Base-by-base conservation (phyloP, 2,797 vertebrate species). In the Phrynocephalus forsythii region DNA sequence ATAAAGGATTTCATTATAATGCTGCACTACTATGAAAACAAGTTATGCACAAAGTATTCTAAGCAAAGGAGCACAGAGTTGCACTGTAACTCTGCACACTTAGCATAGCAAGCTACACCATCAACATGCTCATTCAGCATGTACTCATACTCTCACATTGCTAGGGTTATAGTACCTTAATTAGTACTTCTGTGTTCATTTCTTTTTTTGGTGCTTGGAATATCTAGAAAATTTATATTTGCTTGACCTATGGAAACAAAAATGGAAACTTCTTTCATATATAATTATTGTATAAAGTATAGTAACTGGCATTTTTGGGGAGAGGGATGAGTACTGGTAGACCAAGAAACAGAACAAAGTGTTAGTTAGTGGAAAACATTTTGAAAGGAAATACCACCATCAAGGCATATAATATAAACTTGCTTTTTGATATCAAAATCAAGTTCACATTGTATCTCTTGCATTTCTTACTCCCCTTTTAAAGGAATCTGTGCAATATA, bases 281-380 rank as follows among this genome's bases (percentile, higher is more conserved):
- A 84, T 66, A 76, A 48, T 76, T 48, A 84, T 66, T 84, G 72
- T 76, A 85, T 50, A 85, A 1, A 50, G 22, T 66, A 77, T 84
- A 76, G 56, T n/a, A 76, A 76, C 72, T 5, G 56, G 72, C 72
- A 76, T 63, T 82, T 68, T 66, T 6, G 38, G 20, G 81, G 9
- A 28, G 50, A 20, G 10, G 60, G 38, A 63, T 38, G 60, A 76
- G 48, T 38, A 84, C 71, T 38, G n/a, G 73, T 66, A 76, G 24
- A 82, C 33, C 38, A 68, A 68, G 63, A 75, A 84, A 84, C 3
- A 75, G 72, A 84, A 38, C 24, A 76, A 30, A 26, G 63, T 48
- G 33, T 66, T 44, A 76, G 73, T 48, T 76, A 20, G 38, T 66
- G 73, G 72, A 26, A 76, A 66, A 38, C 38, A 66, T 76, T 76